Evolutionary conservation across 2,888 invertebrate genomes (phyloP).

Genomic region (Archaeoteleia sp.): DNA sequence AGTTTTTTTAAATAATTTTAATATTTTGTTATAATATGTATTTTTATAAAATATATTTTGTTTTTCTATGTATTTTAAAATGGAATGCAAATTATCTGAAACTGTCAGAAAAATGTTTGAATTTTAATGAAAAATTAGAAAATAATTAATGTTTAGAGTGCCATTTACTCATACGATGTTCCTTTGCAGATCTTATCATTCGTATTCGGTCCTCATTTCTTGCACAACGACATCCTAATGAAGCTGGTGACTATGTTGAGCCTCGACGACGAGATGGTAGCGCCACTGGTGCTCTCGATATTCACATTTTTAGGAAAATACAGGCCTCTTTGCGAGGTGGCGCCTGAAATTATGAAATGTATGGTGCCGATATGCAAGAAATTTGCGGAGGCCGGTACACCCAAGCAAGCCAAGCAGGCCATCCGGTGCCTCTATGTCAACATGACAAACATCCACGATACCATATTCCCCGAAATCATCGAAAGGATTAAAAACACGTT

Average conservation of each 20-base stretch:
- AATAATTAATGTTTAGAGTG: not conserved
- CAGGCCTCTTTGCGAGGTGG: slow-evolving; percentile 86
- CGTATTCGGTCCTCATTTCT: slow-evolving; percentile 95
- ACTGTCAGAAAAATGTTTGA: not conserved
- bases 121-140: too few species aligned
- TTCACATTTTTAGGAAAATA: slow-evolving; percentile 92
- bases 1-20: too few species aligned
- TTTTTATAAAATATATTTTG: too few species aligned
- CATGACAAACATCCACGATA: slow-evolving; percentile 82
- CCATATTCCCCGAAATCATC: slow-evolving; percentile 88
- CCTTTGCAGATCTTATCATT: slow-evolving; percentile 86
- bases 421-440: slow-evolving; percentile 94
- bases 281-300: slow-evolving; percentile 87
- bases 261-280: slow-evolving; percentile 87
- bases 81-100: too few species aligned
- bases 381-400: slow-evolving; percentile 91
- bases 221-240: slow-evolving; percentile 88
- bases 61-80: too few species aligned
- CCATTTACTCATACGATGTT: too few species aligned
- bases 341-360: slow-evolving; percentile 84
- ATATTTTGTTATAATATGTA: too few species aligned
- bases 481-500: slow-evolving; percentile 87
- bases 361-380: slow-evolving; percentile 91
- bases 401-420: slow-evolving; percentile 97
- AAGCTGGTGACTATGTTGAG: slow-evolving; percentile 86